phyloP scores from a whole-genome alignment of 2,113 vertebrate species.

The Mobula hypostoma region DNA sequence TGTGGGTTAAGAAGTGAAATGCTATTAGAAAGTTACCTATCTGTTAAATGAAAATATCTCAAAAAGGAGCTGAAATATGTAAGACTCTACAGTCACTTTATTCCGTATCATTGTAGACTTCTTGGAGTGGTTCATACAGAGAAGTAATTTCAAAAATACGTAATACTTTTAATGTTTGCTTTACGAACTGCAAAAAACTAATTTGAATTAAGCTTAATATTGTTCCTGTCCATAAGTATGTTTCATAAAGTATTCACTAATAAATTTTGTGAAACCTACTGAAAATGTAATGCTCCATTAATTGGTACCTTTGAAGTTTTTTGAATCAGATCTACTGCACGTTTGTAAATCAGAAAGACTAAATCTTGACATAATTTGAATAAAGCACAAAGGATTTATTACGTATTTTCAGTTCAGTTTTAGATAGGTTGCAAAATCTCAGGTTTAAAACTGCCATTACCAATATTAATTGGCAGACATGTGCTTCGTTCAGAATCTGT shows the following conservation, averaged over 20 bases:
- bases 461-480: neutral
- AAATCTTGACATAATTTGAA: neutral
- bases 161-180: neutral
- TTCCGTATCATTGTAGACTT: neutral
- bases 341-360: neutral
- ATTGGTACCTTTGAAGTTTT: neutral
- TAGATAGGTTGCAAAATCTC: neutral
- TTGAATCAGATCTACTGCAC: neutral
- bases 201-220: neutral
- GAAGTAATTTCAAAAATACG: neutral
- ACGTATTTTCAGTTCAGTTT: neutral
- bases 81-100: neutral
- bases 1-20: neutral
- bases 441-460: neutral
- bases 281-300: neutral
- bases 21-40: neutral
- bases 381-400: neutral
- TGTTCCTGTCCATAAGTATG: neutral
- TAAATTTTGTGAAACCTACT: neutral
- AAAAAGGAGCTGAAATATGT: neutral
- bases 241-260: neutral
- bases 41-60: neutral
- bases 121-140: neutral
- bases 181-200: neutral
- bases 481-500: neutral